Evolutionary conservation across 2,888 invertebrate genomes (phyloP).

Genomic region (Notocelia uddmanniana): DNA sequence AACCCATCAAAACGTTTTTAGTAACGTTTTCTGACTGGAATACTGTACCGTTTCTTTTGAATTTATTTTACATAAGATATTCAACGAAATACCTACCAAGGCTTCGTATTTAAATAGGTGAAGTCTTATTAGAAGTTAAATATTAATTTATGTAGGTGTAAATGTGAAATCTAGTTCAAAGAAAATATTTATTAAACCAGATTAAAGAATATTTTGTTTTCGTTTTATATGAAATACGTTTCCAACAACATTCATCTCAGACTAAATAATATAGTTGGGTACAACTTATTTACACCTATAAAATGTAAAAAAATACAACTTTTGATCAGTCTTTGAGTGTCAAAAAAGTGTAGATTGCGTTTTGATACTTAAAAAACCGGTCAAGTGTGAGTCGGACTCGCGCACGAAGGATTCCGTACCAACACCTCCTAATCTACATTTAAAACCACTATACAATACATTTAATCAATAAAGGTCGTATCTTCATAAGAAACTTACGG

Average conservation of each 20-base stretch:
- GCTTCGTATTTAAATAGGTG: background rate
- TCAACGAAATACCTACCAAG: background rate
- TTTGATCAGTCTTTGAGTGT: too few relatives aligned
- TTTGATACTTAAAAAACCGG: too few relatives aligned
- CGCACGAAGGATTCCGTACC: too few relatives aligned
- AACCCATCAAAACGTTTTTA: constrained; percentile 3
- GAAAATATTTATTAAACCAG: background rate
- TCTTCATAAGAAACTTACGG: too few relatives aligned
- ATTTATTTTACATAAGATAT: background rate
- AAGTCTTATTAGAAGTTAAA: background rate
- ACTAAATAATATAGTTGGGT: too few relatives aligned
- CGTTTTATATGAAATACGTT: background rate
- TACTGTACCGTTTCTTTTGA: background rate
- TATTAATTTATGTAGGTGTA: background rate
- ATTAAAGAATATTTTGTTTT: background rate
- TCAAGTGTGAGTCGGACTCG: too few relatives aligned
- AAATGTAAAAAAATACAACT: too few relatives aligned
- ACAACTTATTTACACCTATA: too few relatives aligned
- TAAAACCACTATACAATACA: too few relatives aligned
- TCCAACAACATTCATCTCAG: background rate
- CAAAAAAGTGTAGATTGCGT: background rate
- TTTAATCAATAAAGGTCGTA: too few relatives aligned
- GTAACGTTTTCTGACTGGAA: background rate
- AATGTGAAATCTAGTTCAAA: background rate
- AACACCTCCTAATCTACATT: too few relatives aligned